phyloP scores from a whole-genome alignment of 2,113 vertebrate genomes.

The Ellobius talpinus region DNA sequence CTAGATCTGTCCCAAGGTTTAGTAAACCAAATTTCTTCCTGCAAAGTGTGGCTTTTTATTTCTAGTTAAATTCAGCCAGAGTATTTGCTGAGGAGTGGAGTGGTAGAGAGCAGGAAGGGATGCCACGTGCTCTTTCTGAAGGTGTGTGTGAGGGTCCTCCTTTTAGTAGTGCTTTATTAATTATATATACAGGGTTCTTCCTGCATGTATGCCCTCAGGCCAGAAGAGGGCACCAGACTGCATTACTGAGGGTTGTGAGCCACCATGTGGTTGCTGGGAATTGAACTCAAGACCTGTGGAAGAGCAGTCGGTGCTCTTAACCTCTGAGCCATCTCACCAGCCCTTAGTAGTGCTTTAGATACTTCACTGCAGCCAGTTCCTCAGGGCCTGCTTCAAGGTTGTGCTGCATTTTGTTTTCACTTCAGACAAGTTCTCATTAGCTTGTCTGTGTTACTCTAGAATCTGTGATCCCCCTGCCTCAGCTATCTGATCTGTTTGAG shows the following conservation, averaged over 20 bases:
- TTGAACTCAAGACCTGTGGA: no score
- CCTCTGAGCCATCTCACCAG: no score
- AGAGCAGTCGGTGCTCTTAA: no score
- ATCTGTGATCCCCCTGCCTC: not conserved
- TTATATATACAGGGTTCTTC: no score
- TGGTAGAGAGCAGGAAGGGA: not conserved
- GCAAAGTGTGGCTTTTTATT: slow-evolving; percentile 56
- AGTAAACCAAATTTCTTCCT: slow-evolving; percentile 52
- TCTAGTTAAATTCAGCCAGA: slow-evolving; percentile 50
- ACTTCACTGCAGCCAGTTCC: not conserved
- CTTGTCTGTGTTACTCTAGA: not conserved
- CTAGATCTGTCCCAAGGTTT: slow-evolving; percentile 16
- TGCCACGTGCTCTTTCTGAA: slow-evolving; percentile 18
- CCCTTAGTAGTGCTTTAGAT: not conserved
- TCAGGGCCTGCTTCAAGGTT: not conserved
- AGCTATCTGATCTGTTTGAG: not conserved
- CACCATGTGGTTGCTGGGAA: no score
- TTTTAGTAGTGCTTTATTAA: not conserved
- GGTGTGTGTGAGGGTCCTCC: not conserved
- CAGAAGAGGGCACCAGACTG: no score
- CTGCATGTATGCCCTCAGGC: no score
- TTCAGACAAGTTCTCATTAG: not conserved
- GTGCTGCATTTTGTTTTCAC: not conserved
- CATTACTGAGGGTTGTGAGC: no score
- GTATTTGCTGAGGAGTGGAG: not conserved